Percentiles rank a stretch among this genome's conserved stretches.
These are phyloP conservation scores for Phycodurus eques DNA, from an alignment of 2,113 vertebrate species.

Conservation along the genomic window DNA sequence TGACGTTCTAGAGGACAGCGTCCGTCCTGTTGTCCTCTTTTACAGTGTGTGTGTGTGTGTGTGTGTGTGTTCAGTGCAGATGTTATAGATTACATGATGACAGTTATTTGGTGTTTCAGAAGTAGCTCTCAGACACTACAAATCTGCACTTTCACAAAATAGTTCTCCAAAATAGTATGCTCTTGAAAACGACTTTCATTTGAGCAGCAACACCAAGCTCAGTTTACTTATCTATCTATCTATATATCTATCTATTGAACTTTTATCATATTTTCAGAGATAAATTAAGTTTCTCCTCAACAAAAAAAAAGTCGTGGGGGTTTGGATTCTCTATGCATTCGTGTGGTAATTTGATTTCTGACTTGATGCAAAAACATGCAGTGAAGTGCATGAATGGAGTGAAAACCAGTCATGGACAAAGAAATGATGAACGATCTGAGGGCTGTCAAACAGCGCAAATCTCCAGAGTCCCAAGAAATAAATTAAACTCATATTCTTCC, in stretches of 20 bases:
- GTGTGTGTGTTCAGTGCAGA: conserved; percentile 7
- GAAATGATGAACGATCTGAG: not conserved
- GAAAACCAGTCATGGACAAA: conserved; percentile 16
- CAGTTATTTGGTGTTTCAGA: conserved; percentile 23
- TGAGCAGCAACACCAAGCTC: not conserved
- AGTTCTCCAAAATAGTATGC: not conserved
- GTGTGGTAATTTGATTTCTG: not conserved
- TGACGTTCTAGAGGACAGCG: conserved; percentile 20
- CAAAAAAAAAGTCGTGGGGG: no score
- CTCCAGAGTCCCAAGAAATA: not conserved
- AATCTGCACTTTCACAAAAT: conserved; percentile 6
- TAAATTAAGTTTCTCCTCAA: not conserved
- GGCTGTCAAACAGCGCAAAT: not conserved
- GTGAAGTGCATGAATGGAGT: conserved; percentile 4
- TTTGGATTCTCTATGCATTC: not conserved
- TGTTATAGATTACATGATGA: conserved; percentile 21
- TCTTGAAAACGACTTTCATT: not conserved
- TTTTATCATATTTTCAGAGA: not conserved
- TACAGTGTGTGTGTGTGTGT: not conserved
- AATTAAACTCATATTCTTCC: not conserved
- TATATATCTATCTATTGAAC: no score
- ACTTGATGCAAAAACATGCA: not conserved
- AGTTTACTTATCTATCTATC: not conserved
- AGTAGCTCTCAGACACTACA: not conserved
- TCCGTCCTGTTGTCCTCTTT: conserved; percentile 29